Evolutionary conservation across 2,113 vertebrate species (phyloP).

Genomic region (Romanogobio albipinnatus): DNA sequence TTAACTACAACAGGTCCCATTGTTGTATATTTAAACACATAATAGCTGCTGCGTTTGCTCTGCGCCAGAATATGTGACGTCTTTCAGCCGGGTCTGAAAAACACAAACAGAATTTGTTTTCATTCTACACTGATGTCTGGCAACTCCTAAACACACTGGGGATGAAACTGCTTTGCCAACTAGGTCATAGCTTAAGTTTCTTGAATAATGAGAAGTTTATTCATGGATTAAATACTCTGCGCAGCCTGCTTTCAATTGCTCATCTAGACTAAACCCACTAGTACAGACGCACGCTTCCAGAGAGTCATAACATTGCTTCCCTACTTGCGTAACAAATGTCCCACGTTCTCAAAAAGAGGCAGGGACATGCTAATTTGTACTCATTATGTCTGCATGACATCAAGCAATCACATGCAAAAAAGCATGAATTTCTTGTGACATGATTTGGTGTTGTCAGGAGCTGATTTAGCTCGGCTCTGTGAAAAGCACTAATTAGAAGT

Average conservation of each 20-base stretch:
- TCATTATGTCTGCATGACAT: slow-evolving; percentile 19
- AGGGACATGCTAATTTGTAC: slow-evolving; percentile 25
- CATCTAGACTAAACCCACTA: slow-evolving; percentile 1
- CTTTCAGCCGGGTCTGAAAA: slow-evolving; percentile 52
- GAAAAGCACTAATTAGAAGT: slow-evolving; percentile 21
- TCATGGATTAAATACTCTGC: slow-evolving; percentile 15
- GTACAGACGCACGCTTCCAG: background rate
- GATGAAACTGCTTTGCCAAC: slow-evolving; percentile 23
- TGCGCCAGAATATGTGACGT: slow-evolving; percentile 38
- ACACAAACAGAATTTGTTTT: slow-evolving; percentile 23
- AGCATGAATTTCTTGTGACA: background rate
- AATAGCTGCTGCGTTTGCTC: background rate
- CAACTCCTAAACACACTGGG: slow-evolving; percentile 21
- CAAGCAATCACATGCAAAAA: slow-evolving; percentile 37
- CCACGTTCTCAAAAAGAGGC: background rate
- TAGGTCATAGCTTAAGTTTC: slow-evolving; percentile 30
- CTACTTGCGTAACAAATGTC: background rate
- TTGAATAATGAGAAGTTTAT: slow-evolving; percentile 41
- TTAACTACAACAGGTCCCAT: background rate
- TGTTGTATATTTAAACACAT: background rate
- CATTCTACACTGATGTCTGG: background rate
- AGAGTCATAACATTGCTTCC: background rate
- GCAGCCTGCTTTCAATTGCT: background rate
- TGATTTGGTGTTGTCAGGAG: slow-evolving; percentile 20
- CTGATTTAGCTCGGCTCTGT: slow-evolving; percentile 16